Conservation (phyloP, 2,113 vertebrate species). For the Propithecus coquereli region DNA sequence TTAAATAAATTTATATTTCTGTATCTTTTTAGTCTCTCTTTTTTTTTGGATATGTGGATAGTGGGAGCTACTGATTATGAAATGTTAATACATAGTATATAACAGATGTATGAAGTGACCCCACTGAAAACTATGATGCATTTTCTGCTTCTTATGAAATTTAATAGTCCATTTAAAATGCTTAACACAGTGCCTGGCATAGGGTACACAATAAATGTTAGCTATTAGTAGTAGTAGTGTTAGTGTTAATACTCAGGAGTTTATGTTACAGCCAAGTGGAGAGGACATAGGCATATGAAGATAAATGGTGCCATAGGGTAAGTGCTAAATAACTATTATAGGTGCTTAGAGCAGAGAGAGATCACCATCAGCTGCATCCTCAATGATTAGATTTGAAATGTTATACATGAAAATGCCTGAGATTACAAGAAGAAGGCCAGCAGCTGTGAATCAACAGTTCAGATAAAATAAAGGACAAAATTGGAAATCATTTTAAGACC, state of each 20-base stretch:
- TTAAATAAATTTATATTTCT: neutral
- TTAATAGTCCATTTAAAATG: conserved; percentile 44
- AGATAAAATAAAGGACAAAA: neutral
- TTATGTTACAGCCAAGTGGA: conserved; percentile 33
- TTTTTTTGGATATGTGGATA: neutral
- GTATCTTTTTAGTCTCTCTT: neutral
- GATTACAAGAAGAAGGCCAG: neutral
- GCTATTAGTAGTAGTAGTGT: neutral
- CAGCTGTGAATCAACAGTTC: neutral
- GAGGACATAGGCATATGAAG: neutral
- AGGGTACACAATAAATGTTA: conserved; percentile 42
- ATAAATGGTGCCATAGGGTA: neutral
- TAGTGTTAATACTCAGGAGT: conserved; percentile 21
- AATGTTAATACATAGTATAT: neutral
- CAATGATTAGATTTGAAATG: neutral
- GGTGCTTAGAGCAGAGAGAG: neutral
- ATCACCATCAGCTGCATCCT: neutral
- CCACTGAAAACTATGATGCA: neutral
- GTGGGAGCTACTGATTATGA: neutral
- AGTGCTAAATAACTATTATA: conserved; percentile 33
- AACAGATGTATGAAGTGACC: neutral
- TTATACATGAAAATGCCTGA: conserved; percentile 36
- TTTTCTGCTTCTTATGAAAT: conserved; percentile 28
- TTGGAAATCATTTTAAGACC: neutral
- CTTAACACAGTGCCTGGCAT: neutral